phyloP scores from a whole-genome alignment of 2,113 vertebrate species.

The Hepsetus odoe region DNA sequence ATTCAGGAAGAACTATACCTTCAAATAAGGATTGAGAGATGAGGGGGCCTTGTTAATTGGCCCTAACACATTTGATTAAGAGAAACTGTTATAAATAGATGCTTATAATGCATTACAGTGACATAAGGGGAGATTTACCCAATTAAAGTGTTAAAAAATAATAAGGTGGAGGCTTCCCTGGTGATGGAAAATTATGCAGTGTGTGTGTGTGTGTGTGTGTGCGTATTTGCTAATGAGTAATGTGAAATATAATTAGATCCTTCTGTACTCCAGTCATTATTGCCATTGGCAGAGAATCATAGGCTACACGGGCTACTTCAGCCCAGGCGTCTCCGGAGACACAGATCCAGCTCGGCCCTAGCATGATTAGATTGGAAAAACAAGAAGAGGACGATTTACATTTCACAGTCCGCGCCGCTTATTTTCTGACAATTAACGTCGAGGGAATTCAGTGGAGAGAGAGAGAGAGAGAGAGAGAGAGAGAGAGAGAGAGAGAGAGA shows the following conservation, averaged over 20 bases:
- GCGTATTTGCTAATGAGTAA: conserved; percentile 63
- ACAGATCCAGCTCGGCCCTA: conserved; percentile 52
- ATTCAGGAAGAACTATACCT: conserved; percentile 59
- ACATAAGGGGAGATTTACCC: conserved; percentile 29
- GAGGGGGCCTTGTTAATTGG: conserved; percentile 46
- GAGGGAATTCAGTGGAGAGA: conserved; percentile 19
- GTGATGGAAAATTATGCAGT: conserved; percentile 38
- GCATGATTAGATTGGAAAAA: conserved; percentile 54
- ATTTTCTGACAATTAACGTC: conserved; percentile 56
- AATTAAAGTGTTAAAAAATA: conserved; percentile 26
- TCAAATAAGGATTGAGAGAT: conserved; percentile 49
- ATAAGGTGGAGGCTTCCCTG: conserved; percentile 32
- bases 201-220: neutral
- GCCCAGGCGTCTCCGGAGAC: conserved; percentile 26
- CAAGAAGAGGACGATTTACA: conserved; percentile 52
- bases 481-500: conserved; percentile 10
- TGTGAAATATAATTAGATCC: conserved; percentile 60
- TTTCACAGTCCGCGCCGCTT: conserved; percentile 55
- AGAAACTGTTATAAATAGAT: conserved; percentile 31
- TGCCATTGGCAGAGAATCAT: conserved; percentile 61
- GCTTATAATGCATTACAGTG: conserved; percentile 36
- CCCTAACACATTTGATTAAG: conserved; percentile 49
- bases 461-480: conserved; percentile 20
- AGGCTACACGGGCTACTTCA: conserved; percentile 49
- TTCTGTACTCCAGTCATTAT: conserved; percentile 58